These are phyloP conservation scores for Sorex araneus DNA, from an alignment of 2,113 vertebrate genomes.

Conservation along the genomic window DNA sequence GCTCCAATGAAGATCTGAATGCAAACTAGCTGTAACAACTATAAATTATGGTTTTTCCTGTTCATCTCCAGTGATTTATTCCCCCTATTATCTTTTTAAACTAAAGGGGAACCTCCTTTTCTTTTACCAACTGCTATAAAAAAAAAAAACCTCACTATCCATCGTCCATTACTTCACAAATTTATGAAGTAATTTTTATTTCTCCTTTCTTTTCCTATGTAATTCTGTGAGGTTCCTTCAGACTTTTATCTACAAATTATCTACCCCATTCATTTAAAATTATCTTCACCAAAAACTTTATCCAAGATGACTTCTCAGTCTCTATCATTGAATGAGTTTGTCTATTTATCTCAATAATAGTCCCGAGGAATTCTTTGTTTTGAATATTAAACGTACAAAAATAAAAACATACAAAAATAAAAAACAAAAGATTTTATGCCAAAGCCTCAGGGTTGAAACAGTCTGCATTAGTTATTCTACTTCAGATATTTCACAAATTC, in stretches of 20 bases:
- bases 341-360: slow-evolving; percentile 22
- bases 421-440: not conserved
- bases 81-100: not conserved
- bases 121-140: not conserved
- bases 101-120: not conserved
- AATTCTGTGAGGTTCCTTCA: not conserved
- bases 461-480: not conserved
- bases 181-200: not conserved
- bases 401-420: not conserved
- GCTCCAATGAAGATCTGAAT: not conserved
- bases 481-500: not conserved
- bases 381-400: not conserved
- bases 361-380: not conserved
- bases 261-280: not conserved
- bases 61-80: not conserved
- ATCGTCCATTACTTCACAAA: not conserved
- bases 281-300: not conserved
- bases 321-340: not conserved
- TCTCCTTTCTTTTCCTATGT: not conserved
- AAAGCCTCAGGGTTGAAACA: not conserved
- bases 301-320: slow-evolving; percentile 18
- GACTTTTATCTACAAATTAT: slow-evolving; percentile 11
- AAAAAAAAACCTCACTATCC: not conserved
- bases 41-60: not conserved
- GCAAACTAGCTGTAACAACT: not conserved